Percentiles rank a stretch among this genome's conserved stretches.
Evolutionary conservation across 2,888 invertebrate species (phyloP).

Genomic region (Lucinisca nassula): DNA sequence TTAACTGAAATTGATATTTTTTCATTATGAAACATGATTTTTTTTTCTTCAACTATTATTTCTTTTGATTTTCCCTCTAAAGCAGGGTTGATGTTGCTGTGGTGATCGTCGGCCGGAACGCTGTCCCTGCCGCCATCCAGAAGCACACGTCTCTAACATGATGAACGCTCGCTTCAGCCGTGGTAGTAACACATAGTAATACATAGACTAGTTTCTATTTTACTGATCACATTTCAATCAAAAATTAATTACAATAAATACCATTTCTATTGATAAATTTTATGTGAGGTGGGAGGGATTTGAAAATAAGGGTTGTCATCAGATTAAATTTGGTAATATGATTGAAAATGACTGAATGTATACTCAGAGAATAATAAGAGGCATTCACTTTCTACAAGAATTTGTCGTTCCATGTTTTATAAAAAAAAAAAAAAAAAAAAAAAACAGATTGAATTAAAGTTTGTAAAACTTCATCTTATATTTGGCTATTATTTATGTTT

Average conservation of each 20-base stretch:
- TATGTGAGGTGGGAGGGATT: too few species aligned
- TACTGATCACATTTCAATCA: not conserved
- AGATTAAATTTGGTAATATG: not conserved
- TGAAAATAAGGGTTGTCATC: not conserved
- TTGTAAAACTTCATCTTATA: too few species aligned
- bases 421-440: too few species aligned
- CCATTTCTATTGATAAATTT: too few species aligned
- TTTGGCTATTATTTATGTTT: too few species aligned
- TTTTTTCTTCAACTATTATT: not conserved
- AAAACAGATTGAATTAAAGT: too few species aligned
- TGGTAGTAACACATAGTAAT: slow-evolving; percentile 1
- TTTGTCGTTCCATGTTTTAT: too few species aligned
- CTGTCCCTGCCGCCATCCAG: slow-evolving; percentile 39
- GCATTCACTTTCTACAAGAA: not conserved
- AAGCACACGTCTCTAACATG: not conserved
- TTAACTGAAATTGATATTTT: not conserved
- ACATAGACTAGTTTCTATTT: slow-evolving; percentile 7
- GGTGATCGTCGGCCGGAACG: slow-evolving; percentile 54
- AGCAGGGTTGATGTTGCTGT: slow-evolving; percentile 55
- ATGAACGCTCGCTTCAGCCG: not conserved
- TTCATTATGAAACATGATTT: not conserved
- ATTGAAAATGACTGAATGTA: not conserved
- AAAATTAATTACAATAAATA: too few species aligned
- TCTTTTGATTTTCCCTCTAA: slow-evolving; percentile 25
- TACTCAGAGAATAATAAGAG: not conserved